Evolutionary conservation across 2,888 invertebrate genomes (phyloP), one percentile per base, ranked within the genome.

Genomic region (Cephonodes hylas): DNA sequence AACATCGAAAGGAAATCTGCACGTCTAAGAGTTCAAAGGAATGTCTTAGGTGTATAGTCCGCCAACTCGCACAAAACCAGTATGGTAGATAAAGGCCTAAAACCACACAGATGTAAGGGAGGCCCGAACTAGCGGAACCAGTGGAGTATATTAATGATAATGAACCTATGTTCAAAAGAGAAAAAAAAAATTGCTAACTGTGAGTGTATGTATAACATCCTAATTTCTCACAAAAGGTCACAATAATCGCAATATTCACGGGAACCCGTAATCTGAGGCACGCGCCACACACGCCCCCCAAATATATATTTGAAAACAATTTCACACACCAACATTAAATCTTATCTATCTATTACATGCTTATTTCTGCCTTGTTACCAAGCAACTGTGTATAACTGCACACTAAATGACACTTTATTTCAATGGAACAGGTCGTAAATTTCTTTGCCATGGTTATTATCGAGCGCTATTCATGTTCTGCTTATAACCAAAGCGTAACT

Each of bases 231-330:
- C 23, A 1, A 38, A 20, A 31, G 27, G 18, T 20, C 8, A 1
- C 10, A 13, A 53, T 42, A 53, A 53, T 63, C 20, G 34, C 27
- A 59, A 75, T 67, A 67, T 85, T 89, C 90, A 91, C 89, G 91
- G 91, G 89, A 89, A 88, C 80, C 70, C 62, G 74, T 88, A 91
- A 91, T 86, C 71, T 81, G 71, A 67, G 76, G 58, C 91, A 89
- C 91, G 89, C 85, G 89, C 56, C 77, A 62, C 57, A 68, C 79
- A 84, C 91, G 91, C 91, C 91, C 88, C 77, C 68, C 69, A 76
- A 80, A 89, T 91, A 86, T 79, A 83, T 65, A 63, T 81, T 45
- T 57, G 31, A 31, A 56, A 46, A 57, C 62, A 61, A 67, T 63
- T 67, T 64, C 64, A 42, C 62, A 64, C 60, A 66, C 66, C 66